A percentile compares a stretch with the other conserved stretches of the same genome.
phyloP scores from a whole-genome alignment of 1,140 invertebrate genomes.

The Diploscapter pachys region DNA sequence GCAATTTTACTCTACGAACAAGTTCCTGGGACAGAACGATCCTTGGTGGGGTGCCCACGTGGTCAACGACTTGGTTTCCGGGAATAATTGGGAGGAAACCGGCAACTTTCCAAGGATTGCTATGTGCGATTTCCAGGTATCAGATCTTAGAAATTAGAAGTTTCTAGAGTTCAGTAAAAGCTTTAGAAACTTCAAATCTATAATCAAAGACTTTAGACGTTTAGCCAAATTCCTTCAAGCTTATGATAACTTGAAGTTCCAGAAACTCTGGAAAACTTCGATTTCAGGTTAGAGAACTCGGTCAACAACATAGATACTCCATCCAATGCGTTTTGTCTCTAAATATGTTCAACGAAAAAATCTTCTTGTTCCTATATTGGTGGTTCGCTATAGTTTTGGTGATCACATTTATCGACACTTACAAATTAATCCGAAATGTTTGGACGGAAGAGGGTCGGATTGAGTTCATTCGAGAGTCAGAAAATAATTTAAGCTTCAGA shows the following conservation, averaged over 20 bases:
- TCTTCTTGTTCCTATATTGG: constrained; percentile 60
- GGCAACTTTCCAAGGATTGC: constrained; percentile 62
- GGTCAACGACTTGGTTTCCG: constrained; percentile 47
- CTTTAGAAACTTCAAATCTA: neutral
- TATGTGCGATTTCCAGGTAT: constrained; percentile 59
- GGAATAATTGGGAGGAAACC: constrained; percentile 51
- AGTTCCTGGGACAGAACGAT: constrained; percentile 60
- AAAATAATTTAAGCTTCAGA: no score
- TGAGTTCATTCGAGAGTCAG: neutral
- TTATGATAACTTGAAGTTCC: constrained; percentile 17
- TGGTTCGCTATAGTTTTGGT: constrained; percentile 44
- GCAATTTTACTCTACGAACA: constrained; percentile 64
- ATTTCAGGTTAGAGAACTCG: constrained; percentile 51
- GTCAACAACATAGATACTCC: constrained; percentile 57
- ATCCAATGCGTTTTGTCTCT: constrained; percentile 57
- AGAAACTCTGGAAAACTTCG: constrained; percentile 19
- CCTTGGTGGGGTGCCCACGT: constrained; percentile 46
- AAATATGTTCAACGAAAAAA: constrained; percentile 59
- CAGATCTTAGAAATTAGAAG: neutral
- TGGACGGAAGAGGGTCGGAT: constrained; percentile 48
- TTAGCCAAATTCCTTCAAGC: constrained; percentile 17
- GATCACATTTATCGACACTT: neutral
- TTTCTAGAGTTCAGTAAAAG: neutral
- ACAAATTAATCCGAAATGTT: constrained; percentile 30
- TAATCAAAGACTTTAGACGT: neutral